These are phyloP conservation scores for Syrmaticus mikado DNA, from an alignment of 2,113 vertebrate genomes.

Conservation along the genomic window DNA sequence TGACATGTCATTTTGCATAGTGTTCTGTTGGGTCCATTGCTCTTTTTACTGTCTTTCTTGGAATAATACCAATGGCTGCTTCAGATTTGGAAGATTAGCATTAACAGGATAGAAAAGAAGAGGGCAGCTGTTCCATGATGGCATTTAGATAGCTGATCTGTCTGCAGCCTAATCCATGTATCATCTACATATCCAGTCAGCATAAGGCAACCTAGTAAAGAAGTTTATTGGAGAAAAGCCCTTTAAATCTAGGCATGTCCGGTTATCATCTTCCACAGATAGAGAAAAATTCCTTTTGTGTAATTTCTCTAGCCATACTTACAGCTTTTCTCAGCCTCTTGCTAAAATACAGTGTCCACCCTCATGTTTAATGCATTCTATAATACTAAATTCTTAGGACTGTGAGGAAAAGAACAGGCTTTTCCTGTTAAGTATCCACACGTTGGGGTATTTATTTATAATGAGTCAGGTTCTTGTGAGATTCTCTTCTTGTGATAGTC, in stretches of 20 bases:
- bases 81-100: conserved; percentile 50
- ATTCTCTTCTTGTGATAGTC: conserved; percentile 16
- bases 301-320: not conserved
- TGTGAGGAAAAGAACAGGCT: not conserved
- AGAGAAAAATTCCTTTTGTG: not conserved
- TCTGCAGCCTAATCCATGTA: conserved; percentile 44
- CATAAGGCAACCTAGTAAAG: not conserved
- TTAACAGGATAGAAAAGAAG: conserved; percentile 46
- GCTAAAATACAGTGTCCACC: not conserved
- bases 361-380: not conserved
- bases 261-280: not conserved
- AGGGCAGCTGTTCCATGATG: conserved; percentile 52
- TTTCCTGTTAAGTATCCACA: not conserved
- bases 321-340: not conserved
- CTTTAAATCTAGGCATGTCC: not conserved
- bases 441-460: not conserved
- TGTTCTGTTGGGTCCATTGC: conserved; percentile 21
- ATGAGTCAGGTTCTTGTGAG: not conserved
- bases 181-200: not conserved
- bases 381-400: not conserved
- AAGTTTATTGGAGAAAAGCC: not conserved
- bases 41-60: conserved; percentile 59
- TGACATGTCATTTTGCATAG: conserved; percentile 54
- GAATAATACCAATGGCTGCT: not conserved
- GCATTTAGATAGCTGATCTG: conserved; percentile 57